Conservation (phyloP, 2,797 vertebrate genomes). For the Peromyscus nudipes region DNA sequence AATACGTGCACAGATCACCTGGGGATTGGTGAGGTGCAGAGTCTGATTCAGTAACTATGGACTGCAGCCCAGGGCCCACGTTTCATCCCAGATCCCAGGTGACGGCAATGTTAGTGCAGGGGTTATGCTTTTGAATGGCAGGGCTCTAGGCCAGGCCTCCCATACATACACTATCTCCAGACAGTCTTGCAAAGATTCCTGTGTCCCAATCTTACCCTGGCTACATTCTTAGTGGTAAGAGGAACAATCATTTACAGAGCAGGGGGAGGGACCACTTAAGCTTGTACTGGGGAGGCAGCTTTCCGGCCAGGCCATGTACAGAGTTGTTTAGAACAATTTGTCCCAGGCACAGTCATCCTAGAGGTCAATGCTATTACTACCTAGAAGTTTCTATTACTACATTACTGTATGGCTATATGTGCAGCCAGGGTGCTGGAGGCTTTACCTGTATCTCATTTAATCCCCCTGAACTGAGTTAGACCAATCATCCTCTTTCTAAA, state of each 20-base stretch:
- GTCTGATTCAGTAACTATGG: neutral
- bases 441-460: constrained; percentile 46
- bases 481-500: constrained; percentile 54
- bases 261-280: neutral
- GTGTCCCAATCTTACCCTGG: neutral
- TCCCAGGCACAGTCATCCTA: neutral
- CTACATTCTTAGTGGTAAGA: constrained; percentile 30
- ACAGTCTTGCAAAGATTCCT: constrained; percentile 7
- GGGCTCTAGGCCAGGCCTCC: neutral
- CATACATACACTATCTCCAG: neutral
- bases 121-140: constrained; percentile 1
- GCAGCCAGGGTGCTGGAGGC: neutral
- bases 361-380: constrained; percentile 6
- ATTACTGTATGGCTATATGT: neutral
- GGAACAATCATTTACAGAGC: neutral
- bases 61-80: neutral
- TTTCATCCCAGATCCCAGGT: constrained; percentile 21
- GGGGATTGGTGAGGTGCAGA: constrained; percentile 31
- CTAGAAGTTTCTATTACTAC: neutral
- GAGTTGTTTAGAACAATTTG: constrained; percentile 36
- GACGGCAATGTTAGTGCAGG: constrained; percentile 5
- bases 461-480: constrained; percentile 2
- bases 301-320: neutral
- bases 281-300: neutral
- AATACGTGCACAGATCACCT: neutral